Percentiles rank a stretch among this genome's conserved stretches.
Evolutionary conservation across 2,797 vertebrate species (phyloP).

Genomic region (Danionella dracula): DNA sequence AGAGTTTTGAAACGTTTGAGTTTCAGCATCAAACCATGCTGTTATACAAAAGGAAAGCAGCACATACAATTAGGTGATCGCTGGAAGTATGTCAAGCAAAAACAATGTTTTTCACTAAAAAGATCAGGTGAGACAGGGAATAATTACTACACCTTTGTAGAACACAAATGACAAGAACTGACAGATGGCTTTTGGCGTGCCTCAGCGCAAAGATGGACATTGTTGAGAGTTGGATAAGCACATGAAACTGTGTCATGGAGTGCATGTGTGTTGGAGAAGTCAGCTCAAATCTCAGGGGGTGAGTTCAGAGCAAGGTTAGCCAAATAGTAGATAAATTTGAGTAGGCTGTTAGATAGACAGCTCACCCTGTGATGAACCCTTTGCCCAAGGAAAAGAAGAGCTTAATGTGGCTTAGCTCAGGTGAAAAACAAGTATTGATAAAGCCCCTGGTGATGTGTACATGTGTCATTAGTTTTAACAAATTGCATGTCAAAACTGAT

Average conservation of each 20-base stretch:
- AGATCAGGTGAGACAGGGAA: too few relatives aligned
- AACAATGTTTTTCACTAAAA: too few relatives aligned
- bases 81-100: too few relatives aligned
- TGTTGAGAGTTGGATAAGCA: constrained; percentile 51
- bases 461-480: too few relatives aligned
- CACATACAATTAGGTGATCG: background rate
- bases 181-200: constrained; percentile 9
- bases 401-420: constrained; percentile 67
- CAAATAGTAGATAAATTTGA: constrained; percentile 85
- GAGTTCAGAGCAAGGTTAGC: constrained; percentile 88
- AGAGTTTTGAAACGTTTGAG: too few relatives aligned
- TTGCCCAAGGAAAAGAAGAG: constrained; percentile 74
- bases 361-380: constrained; percentile 78
- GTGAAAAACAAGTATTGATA: constrained; percentile 53
- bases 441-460: background rate
- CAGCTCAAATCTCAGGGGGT: constrained; percentile 69
- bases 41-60: too few relatives aligned
- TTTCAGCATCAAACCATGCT: too few relatives aligned
- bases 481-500: too few relatives aligned
- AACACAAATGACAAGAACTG: background rate
- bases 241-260: constrained; percentile 54
- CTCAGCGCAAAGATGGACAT: constrained; percentile 28
- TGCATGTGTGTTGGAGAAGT: constrained; percentile 67
- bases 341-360: constrained; percentile 72
- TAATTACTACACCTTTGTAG: background rate